Evolutionary conservation across 2,888 invertebrate genomes (phyloP).

Genomic region (Kryphioiulus occultus): DNA sequence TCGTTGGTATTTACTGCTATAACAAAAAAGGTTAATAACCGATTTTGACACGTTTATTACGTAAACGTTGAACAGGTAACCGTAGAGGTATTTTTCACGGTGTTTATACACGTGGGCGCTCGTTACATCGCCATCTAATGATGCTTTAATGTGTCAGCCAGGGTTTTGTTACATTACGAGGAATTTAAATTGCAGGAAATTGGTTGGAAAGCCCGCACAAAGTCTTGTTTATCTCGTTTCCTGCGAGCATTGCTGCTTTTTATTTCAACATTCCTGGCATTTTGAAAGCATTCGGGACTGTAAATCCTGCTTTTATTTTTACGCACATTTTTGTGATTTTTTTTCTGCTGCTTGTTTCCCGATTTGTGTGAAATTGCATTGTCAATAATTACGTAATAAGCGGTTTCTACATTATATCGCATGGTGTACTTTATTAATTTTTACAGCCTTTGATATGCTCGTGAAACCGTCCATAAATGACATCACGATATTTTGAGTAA

Average conservation of each 20-base stretch:
- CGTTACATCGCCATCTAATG: not conserved
- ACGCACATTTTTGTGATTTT: too few relatives aligned
- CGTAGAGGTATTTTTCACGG: not conserved
- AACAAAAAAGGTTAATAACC: not conserved
- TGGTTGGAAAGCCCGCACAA: not conserved
- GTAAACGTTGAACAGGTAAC: not conserved
- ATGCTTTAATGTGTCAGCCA: not conserved
- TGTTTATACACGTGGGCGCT: not conserved
- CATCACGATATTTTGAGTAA: too few relatives aligned
- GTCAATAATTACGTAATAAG: too few relatives aligned
- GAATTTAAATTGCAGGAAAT: constrained; percentile 23
- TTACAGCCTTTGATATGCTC: too few relatives aligned
- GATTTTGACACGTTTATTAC: constrained; percentile 20
- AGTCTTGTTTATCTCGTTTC: not conserved
- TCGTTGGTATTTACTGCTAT: not conserved
- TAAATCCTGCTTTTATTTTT: not conserved
- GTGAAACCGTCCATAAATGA: too few relatives aligned
- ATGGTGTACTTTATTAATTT: too few relatives aligned
- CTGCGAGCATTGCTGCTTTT: not conserved
- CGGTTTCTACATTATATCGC: too few relatives aligned
- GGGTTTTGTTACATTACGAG: not conserved
- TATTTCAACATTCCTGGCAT: too few relatives aligned
- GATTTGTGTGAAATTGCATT: too few relatives aligned
- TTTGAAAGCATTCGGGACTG: not conserved
- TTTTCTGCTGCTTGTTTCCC: too few relatives aligned